Evolutionary conservation across 2,888 invertebrate species (phyloP).

Genomic region (Lithophane ornitopus): DNA sequence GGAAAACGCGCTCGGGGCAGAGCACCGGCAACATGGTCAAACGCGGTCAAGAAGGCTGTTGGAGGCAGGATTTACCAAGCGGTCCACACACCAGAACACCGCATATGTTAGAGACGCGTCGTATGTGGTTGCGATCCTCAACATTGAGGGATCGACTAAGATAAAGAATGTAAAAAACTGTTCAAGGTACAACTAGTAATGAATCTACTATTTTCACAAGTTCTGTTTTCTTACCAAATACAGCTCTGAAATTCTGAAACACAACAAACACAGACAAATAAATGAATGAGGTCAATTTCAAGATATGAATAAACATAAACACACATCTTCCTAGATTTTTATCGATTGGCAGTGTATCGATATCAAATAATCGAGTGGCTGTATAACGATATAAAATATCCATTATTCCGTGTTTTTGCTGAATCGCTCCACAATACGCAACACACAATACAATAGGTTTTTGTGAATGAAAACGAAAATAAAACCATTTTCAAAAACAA

Average conservation of each 20-base stretch:
- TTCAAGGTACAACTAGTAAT: neutral
- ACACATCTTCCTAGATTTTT: slow-evolving; percentile 1
- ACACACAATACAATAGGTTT: slow-evolving; percentile 40
- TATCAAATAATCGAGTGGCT: slow-evolving; percentile 4
- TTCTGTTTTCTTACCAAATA: neutral
- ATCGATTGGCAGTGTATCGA: neutral
- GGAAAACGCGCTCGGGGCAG: too few relatives aligned
- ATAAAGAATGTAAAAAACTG: neutral
- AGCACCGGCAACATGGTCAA: too few relatives aligned
- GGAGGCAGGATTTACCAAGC: too few relatives aligned
- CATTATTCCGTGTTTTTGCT: slow-evolving; percentile 16
- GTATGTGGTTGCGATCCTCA: too few relatives aligned
- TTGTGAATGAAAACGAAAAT: slow-evolving; percentile 39
- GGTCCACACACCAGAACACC: too few relatives aligned
- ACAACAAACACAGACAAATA: neutral
- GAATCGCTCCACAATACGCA: slow-evolving; percentile 15
- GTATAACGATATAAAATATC: slow-evolving; percentile 2
- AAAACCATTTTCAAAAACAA: slow-evolving; percentile 40
- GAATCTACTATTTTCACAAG: neutral
- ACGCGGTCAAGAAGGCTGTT: too few relatives aligned
- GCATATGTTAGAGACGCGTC: too few relatives aligned
- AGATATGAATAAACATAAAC: neutral
- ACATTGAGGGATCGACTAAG: too few relatives aligned
- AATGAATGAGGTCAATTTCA: neutral
- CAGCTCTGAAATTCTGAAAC: neutral